These are phyloP conservation scores for Fragum fragum DNA, from an alignment of 2,888 invertebrate species.

Conservation along the genomic window DNA sequence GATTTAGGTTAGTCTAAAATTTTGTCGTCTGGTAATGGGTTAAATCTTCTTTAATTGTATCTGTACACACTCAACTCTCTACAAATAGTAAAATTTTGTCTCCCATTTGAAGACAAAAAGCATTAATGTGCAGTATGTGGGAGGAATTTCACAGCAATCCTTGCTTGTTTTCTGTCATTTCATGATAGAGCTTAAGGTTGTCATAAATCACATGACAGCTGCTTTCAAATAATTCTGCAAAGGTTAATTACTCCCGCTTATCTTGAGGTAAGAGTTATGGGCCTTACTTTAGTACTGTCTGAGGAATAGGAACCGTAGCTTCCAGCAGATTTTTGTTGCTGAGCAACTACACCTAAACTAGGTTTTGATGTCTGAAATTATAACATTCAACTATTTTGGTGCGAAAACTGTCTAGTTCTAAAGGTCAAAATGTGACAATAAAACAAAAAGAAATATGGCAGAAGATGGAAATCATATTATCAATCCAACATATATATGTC, in stretches of 20 bases:
- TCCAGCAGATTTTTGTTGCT: conserved; percentile 82
- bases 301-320: conserved; percentile 86
- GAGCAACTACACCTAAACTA: conserved; percentile 86
- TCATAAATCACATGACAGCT: neutral
- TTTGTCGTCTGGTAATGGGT: no score
- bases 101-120: no score
- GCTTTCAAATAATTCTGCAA: neutral
- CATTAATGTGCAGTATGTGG: neutral
- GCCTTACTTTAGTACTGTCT: conserved; percentile 82
- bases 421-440: neutral
- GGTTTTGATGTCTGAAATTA: conserved; percentile 72
- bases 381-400: conserved; percentile 26
- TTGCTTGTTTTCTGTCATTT: neutral
- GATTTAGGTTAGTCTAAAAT: no score
- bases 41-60: no score
- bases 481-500: no score
- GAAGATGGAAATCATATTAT: no score
- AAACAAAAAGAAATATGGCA: neutral
- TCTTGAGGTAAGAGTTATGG: neutral
- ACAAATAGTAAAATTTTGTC: no score
- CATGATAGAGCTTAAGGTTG: neutral
- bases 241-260: conserved; percentile 6
- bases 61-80: no score
- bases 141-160: neutral
- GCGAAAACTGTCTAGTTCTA: conserved; percentile 19